phyloP scores from a whole-genome alignment of 2,888 invertebrate species.

The Drosophila robusta region DNA sequence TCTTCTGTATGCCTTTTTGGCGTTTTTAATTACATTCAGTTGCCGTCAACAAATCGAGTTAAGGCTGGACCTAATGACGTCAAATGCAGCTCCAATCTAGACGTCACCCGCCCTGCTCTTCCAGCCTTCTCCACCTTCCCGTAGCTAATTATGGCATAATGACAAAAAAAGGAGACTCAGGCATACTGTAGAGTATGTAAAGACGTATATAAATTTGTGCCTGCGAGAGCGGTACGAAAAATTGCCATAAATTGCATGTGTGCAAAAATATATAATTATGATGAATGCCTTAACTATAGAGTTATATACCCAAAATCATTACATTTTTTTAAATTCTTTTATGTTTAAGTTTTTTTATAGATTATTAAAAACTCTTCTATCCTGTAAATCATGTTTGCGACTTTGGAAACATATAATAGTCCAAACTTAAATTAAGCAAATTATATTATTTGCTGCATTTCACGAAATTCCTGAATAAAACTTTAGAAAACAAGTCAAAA shows the following conservation, averaged over 20 bases:
- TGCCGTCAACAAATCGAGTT: conserved; percentile 16
- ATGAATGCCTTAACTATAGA: no score
- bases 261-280: no score
- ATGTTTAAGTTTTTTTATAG: background rate
- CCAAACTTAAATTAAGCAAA: no score
- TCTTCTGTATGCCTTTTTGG: background rate
- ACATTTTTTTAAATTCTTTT: background rate
- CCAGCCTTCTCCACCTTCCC: background rate
- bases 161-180: background rate
- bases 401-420: no score
- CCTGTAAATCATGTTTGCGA: no score
- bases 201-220: no score
- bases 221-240: no score
- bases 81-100: conserved; percentile 1
- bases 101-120: background rate
- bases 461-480: no score
- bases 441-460: no score
- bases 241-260: no score
- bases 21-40: conserved; percentile 13
- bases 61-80: conserved; percentile 4
- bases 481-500: no score
- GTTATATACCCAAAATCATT: no score
- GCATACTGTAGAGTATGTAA: background rate
- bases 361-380: background rate
- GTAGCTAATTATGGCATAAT: conserved; percentile 15